Evolutionary conservation across 1,140 invertebrate genomes (phyloP).

Genomic region (Wiebesia pumilae): DNA sequence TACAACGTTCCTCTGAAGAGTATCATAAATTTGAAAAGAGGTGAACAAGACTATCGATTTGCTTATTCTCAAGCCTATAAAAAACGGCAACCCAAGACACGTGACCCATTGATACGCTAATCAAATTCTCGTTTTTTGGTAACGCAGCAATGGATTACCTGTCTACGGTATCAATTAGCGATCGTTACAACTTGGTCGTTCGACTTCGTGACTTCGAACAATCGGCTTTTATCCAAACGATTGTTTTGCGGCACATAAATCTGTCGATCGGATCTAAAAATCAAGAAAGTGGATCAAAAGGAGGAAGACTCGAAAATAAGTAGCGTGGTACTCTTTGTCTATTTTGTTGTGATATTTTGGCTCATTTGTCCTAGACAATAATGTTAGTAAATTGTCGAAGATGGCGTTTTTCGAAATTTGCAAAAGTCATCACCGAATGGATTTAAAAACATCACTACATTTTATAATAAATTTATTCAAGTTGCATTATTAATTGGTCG

Average conservation of each 20-base stretch:
- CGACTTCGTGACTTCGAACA: background rate
- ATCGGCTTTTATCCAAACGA: slow-evolving; percentile 8
- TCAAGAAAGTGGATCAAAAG: background rate
- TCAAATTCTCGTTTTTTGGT: slow-evolving; percentile 18
- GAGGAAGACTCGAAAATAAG: background rate
- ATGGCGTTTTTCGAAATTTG: too few relatives aligned
- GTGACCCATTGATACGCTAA: slow-evolving; percentile 14
- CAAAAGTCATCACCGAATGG: too few relatives aligned
- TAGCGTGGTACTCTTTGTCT: too few relatives aligned
- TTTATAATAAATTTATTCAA: too few relatives aligned
- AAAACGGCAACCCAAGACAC: background rate
- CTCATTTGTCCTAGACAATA: too few relatives aligned
- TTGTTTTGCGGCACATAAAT: slow-evolving; percentile 25
- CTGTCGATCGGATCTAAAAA: too few relatives aligned
- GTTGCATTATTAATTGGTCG: too few relatives aligned
- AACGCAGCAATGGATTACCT: background rate
- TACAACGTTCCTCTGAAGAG: background rate
- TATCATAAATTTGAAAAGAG: background rate
- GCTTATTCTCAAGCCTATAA: background rate
- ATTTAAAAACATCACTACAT: too few relatives aligned
- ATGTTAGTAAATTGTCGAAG: too few relatives aligned
- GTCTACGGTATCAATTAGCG: slow-evolving; percentile 22
- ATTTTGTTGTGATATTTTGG: too few relatives aligned
- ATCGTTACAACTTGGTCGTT: background rate
- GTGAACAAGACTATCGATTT: slow-evolving; percentile 1